Evolutionary conservation across 2,113 vertebrate genomes (phyloP), one percentile per base, ranked within the genome.

Genomic region (Philantomba maxwellii): DNA sequence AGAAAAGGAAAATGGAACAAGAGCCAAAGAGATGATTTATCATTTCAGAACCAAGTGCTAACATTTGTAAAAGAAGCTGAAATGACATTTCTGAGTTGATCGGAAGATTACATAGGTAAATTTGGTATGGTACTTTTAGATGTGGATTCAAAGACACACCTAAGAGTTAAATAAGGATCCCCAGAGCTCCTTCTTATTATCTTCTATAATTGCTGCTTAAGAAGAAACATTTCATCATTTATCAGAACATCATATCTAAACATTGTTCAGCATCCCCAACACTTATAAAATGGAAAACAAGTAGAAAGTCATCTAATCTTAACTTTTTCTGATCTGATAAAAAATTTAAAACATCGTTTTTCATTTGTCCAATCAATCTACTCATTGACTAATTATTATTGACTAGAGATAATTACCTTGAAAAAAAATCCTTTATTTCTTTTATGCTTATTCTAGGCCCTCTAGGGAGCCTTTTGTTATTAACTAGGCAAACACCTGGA

Each of bases 401-500:
- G 58, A 96, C 64, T 93, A n/a, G 49, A 94, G 39, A 94, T 85
- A 96, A 96, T 95, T 95, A 86, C 47, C 43, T 94, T 95, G 87
- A 33, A 91, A 94, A 96, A 96, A 95, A 82, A 25, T 60, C 43
- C 45, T 88, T 96, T 90, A 84, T 95, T 97, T 57, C 36, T 89
- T 93, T 94, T 86, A 83, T 95, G 45, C 60, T 95, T 96, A 94
- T 90, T 28, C 53, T 28, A 89, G 23, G 30, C 12, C 21, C 39
- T 97, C 83, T 30, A 83, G 91, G 77, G 30, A 88, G 25, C 8
- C 25, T 84, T 82, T 13, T 77, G 16, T 64, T 64, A 89, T 96
- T 91, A 97, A 86, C 49, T 58, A 87, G 36, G 53, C n/a, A 93
- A 97, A 85, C 83, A 96, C 66, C 51, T 86, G 57, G 43, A 95